Evolutionary conservation across 2,888 invertebrate species (phyloP), one percentile per base, ranked within the genome.

Genomic region (Lordiphosa andalusiaca): DNA sequence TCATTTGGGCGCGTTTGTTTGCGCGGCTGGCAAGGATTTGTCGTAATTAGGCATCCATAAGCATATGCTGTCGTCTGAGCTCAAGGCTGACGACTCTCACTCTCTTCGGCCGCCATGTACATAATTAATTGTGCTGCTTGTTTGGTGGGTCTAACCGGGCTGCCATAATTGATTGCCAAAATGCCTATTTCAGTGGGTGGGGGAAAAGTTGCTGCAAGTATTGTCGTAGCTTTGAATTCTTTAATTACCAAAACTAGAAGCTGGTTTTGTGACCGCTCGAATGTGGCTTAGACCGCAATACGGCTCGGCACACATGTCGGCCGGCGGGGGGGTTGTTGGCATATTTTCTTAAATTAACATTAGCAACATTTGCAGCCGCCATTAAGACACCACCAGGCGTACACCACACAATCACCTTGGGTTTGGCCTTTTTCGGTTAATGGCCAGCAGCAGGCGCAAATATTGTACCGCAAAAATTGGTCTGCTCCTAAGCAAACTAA

Each of bases 341-440:
- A 76, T 57, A 74, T 81, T 84, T 84, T 77, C 85, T 86, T 77
- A 84, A 86, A 84, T 86, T 85, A 82, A 84, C 85, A 81, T 81
- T 86, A 84, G 72, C 70, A 73, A 64, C 81, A 82, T 86, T 81
- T 77, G 86, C 68, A 74, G 68, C 58, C 53, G 67, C 69, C 71
- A 85, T 81, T 81, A 85, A 76, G 84, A 63, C 41, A 56, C 60
- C 36, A 57, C 60, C 36, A 57, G 68, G 51, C 51, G 42, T 60
- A 30, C 70, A 30, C 70, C 70, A 35, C 69, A 57, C 38, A 61
- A 49, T 55, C 47, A 71, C 56, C 60, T 53, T 51, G 61, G 56
- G 38, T 54, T 54, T 37, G 56, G 57, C 55, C 61, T 56, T 60
- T 80, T 53, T 53, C 53, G 69, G 30, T 75, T 65, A 59, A 80